A percentile compares a stretch with the other conserved stretches of the same genome.
Conservation (phyloP, 2,888 invertebrate species). For the Priocnemis perturbator region DNA sequence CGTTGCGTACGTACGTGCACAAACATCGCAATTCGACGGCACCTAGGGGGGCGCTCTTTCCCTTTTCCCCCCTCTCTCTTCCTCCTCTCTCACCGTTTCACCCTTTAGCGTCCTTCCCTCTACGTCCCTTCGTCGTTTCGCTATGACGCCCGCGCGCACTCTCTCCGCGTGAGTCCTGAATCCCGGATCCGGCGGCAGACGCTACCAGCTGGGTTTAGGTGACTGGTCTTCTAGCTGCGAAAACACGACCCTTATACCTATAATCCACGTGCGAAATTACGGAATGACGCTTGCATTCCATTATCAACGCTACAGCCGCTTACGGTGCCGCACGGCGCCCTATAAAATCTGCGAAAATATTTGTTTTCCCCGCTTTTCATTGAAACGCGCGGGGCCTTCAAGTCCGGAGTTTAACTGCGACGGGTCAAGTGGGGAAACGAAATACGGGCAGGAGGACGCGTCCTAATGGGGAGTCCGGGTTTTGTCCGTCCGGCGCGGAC, state of each 20-base stretch:
- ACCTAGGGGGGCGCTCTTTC: constrained; percentile 14
- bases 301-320: too few species aligned
- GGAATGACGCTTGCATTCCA: constrained; percentile 1
- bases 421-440: too few species aligned
- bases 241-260: constrained; percentile 25
- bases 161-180: constrained; percentile 7
- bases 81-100: not conserved
- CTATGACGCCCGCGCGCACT: not conserved
- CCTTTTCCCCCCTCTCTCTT: not conserved
- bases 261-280: constrained; percentile 34
- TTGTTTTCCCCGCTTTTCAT: not conserved
- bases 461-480: not conserved
- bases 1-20: constrained; percentile 26
- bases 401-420: too few species aligned
- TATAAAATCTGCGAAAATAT: too few species aligned
- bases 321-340: not conserved
- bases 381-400: not conserved
- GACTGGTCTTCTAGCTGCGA: constrained; percentile 27
- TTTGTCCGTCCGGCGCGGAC: not conserved
- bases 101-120: not conserved
- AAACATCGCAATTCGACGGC: constrained; percentile 32
- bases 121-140: not conserved
- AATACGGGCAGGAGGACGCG: too few species aligned
- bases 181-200: constrained; percentile 17
- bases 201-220: constrained; percentile 31